Base-by-base conservation (phyloP, 1,140 invertebrate species). In the Zaprionus gabonicus region DNA sequence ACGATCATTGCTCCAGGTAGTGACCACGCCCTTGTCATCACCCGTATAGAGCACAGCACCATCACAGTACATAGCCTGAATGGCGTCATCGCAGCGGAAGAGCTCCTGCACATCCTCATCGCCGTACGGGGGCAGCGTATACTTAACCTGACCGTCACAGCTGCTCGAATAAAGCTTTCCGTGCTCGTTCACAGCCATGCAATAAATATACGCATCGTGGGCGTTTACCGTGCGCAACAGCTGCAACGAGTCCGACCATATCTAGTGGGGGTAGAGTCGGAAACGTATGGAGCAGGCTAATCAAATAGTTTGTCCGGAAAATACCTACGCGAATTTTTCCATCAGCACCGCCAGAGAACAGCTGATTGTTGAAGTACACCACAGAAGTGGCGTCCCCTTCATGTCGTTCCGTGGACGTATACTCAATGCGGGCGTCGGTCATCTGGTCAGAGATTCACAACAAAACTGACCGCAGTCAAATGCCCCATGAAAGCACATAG, bases 331-430 rank as follows among this genome's bases (percentile, higher is more conserved):
- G 82, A 57, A 93, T 92, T 82, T 91, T 92, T n/a, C 92, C 92
- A 81, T 93, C 92, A 6, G 92, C 92, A n/a, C 92, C 91, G 36
- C 91, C 92, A 49, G 91, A 91, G 71, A 92, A 93, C 60, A 93
- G 65, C 67, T 91, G 87, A 44, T 80, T 71, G 55, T 83, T 62
- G 36, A 72, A 81, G 34, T 79, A 93, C 34, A 69, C 76, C 56
- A 93, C 58, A 60, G 79, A 91, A 53, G 85, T 88, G 59, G 80
- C 82, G 64, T 93, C 92, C 17, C 92, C 91, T 64, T 92, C 83
- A 57, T 93, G 92, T n/a, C 82, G 78, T 65, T 92, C 91, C 17
- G 65, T 36, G 7, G 91, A 91, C 10, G 71, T 75, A 65, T 82
- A 57, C 38, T 91, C 88, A 34, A 92, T 83, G 36, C 71, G 63